Conservation (phyloP, 2,888 invertebrate species). For the Keiferia lycopersicella region DNA sequence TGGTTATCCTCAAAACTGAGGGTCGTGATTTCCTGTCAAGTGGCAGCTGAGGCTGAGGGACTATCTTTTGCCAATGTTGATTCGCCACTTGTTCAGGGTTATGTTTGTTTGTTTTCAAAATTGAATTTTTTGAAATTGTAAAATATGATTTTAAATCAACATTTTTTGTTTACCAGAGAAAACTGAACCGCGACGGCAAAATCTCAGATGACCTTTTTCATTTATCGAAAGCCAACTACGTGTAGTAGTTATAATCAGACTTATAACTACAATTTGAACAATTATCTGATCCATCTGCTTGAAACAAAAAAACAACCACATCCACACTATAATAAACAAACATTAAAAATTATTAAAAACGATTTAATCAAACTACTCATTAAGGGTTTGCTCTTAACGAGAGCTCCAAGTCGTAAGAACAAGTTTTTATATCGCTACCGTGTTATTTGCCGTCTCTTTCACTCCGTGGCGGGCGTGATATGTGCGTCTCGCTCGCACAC, state of each 20-base stretch:
- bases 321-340: conserved; percentile 44
- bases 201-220: too few relatives aligned
- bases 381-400: conserved; percentile 67
- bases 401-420: conserved; percentile 56
- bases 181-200: neutral
- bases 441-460: conserved; percentile 47
- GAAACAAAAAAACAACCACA: conserved; percentile 33
- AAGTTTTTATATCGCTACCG: conserved; percentile 65
- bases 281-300: neutral
- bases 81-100: too few relatives aligned
- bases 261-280: neutral
- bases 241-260: too few relatives aligned
- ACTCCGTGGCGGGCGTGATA: conserved; percentile 31
- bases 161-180: too few relatives aligned
- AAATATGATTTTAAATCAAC: too few relatives aligned
- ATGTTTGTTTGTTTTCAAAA: too few relatives aligned
- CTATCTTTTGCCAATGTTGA: too few relatives aligned
- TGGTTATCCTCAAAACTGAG: too few relatives aligned
- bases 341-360: conserved; percentile 42
- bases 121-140: too few relatives aligned
- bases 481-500: conserved; percentile 45
- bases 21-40: too few relatives aligned
- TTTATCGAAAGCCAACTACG: too few relatives aligned
- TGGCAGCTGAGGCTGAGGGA: too few relatives aligned
- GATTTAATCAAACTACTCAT: conserved; percentile 58